phyloP scores from a whole-genome alignment of 2,888 invertebrate species.

The Cephus pulcher region DNA sequence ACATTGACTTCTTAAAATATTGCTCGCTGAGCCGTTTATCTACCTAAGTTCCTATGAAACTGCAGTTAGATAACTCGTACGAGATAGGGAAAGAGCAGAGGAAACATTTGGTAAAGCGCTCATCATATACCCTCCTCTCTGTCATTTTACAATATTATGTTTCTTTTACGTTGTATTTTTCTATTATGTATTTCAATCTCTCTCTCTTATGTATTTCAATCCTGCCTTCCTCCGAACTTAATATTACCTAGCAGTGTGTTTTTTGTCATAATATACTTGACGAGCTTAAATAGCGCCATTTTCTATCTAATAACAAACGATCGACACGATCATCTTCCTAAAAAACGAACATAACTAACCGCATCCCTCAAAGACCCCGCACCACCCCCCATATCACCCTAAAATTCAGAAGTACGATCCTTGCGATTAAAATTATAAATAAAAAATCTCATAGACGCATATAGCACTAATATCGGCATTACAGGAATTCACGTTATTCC shows the following conservation, averaged over 20 bases:
- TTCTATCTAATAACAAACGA: not conserved
- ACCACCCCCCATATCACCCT: not conserved
- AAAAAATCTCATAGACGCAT: not conserved
- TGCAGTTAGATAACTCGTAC: not conserved
- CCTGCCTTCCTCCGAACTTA: not conserved
- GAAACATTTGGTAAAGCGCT: not conserved
- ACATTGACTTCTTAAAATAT: conserved; percentile 1
- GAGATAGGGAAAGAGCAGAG: not conserved
- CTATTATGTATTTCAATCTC: not conserved
- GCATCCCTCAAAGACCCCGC: not conserved
- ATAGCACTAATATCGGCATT: not conserved
- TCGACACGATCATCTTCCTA: not conserved
- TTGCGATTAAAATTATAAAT: not conserved
- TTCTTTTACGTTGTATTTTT: not conserved
- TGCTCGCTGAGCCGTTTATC: not conserved
- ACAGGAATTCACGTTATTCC: not conserved
- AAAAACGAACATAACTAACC: not conserved
- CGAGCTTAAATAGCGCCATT: not conserved
- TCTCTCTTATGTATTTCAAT: not conserved
- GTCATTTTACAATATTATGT: not conserved
- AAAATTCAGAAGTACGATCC: not conserved
- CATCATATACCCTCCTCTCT: not conserved
- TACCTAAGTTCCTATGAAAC: not conserved
- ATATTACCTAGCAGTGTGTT: not conserved
- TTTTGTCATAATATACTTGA: not conserved